Evolutionary conservation across 2,797 vertebrate species (phyloP).

Genomic region (Florisuga fusca): DNA sequence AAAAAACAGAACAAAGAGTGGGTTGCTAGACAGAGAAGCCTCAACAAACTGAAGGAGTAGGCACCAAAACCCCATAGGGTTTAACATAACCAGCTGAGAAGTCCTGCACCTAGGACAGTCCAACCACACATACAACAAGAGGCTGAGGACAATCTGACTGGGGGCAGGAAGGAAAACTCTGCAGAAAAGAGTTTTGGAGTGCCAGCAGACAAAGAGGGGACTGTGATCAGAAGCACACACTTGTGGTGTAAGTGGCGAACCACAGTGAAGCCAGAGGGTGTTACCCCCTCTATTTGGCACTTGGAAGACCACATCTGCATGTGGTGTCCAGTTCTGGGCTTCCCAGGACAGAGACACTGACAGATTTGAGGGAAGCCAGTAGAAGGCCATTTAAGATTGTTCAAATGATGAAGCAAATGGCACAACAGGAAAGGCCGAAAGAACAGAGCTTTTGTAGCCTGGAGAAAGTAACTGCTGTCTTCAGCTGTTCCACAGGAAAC

Average conservation of each 20-base stretch:
- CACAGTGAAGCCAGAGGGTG: neutral
- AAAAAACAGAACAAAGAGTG: neutral
- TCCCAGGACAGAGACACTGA: neutral
- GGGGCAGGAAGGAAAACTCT: neutral
- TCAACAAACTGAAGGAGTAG: neutral
- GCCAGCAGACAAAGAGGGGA: neutral
- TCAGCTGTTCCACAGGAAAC: neutral
- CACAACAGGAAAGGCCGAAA: neutral
- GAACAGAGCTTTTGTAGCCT: neutral
- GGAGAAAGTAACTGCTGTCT: neutral
- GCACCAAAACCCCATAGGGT: neutral
- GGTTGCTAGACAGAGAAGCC: neutral
- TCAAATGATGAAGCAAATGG: neutral
- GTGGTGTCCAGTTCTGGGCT: neutral
- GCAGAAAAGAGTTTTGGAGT: neutral
- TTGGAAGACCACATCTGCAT: neutral
- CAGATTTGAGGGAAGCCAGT: neutral
- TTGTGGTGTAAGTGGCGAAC: neutral
- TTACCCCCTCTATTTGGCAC: neutral
- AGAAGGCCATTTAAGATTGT: neutral
- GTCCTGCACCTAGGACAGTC: neutral
- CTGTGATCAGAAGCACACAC: neutral
- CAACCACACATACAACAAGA: neutral
- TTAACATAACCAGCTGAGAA: neutral
- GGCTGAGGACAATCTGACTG: neutral